phyloP scores from a whole-genome alignment of 2,888 invertebrate species.

The Drosophila anomelani region DNA sequence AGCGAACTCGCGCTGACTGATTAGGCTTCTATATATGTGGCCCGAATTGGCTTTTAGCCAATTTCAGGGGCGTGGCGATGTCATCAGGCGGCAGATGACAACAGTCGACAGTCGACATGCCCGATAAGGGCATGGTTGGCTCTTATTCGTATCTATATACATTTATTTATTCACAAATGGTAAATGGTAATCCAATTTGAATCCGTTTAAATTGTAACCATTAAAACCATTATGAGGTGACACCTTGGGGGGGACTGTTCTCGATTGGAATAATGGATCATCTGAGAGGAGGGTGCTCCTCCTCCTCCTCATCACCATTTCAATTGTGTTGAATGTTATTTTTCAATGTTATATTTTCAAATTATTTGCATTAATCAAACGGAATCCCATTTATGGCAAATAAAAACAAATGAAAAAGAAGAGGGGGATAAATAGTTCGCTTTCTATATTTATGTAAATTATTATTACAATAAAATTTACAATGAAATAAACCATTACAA shows the following conservation, averaged over 20 bases:
- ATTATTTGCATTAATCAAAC: conserved; percentile 7
- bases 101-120: conserved; percentile 18
- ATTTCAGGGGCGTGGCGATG: conserved; percentile 32
- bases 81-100: conserved; percentile 27
- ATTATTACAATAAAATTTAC: no score
- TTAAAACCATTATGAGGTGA: conserved; percentile 27
- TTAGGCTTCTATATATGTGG: conserved; percentile 52
- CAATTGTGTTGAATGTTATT: conserved; percentile 3
- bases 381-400: not conserved
- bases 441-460: not conserved
- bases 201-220: conserved; percentile 26
- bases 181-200: conserved; percentile 39
- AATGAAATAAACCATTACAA: not conserved
- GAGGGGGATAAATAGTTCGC: not conserved
- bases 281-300: not conserved
- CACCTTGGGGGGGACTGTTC: conserved; percentile 29
- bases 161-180: conserved; percentile 32
- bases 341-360: not conserved
- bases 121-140: conserved; percentile 44
- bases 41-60: conserved; percentile 46
- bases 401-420: not conserved
- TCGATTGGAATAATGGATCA: conserved; percentile 6
- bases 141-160: conserved; percentile 1
- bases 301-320: not conserved
- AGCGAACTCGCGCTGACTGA: conserved; percentile 59